These are phyloP conservation scores for Streblospio benedicti DNA, from an alignment of 1,140 invertebrate genomes.

Conservation along the genomic window DNA sequence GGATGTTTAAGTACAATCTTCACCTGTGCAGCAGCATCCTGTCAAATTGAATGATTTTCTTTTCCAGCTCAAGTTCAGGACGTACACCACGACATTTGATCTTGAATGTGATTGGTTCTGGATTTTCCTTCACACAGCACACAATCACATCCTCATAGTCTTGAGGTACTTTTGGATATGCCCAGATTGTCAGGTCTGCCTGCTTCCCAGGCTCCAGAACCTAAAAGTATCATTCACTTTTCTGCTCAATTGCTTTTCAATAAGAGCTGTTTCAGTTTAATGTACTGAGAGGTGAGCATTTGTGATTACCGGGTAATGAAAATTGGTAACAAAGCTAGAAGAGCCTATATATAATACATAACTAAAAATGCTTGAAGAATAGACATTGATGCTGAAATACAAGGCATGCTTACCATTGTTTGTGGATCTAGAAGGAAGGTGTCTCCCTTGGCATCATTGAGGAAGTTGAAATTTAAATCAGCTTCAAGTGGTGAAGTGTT, in stretches of 20 bases:
- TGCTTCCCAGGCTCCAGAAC: too few species aligned
- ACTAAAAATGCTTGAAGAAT: too few species aligned
- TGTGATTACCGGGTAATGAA: too few species aligned
- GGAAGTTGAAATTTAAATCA: slow-evolving; percentile 46
- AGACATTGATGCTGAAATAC: too few species aligned
- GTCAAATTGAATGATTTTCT: slow-evolving; percentile 45
- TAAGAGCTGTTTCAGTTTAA: too few species aligned
- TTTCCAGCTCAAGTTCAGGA: slow-evolving; percentile 45
- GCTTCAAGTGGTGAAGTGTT: slow-evolving; percentile 45
- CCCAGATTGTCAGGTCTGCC: slow-evolving; percentile 40
- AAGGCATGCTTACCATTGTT: slow-evolving; percentile 35
- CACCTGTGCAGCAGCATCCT: slow-evolving; percentile 46
- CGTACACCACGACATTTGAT: slow-evolving; percentile 40
- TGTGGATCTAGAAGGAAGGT: slow-evolving; percentile 46
- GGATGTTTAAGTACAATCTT: background rate
- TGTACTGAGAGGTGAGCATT: too few species aligned
- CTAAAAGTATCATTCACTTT: too few species aligned
- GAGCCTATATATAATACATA: too few species aligned
- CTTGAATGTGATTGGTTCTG: slow-evolving; percentile 47
- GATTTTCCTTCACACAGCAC: slow-evolving; percentile 47
- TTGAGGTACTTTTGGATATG: slow-evolving; percentile 39
- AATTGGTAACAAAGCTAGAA: too few species aligned
- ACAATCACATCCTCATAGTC: slow-evolving; percentile 43
- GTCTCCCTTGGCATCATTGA: slow-evolving; percentile 45
- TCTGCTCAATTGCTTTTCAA: too few species aligned